Evolutionary conservation across 2,113 vertebrate genomes (phyloP).

Genomic region (Delphinapterus leucas): DNA sequence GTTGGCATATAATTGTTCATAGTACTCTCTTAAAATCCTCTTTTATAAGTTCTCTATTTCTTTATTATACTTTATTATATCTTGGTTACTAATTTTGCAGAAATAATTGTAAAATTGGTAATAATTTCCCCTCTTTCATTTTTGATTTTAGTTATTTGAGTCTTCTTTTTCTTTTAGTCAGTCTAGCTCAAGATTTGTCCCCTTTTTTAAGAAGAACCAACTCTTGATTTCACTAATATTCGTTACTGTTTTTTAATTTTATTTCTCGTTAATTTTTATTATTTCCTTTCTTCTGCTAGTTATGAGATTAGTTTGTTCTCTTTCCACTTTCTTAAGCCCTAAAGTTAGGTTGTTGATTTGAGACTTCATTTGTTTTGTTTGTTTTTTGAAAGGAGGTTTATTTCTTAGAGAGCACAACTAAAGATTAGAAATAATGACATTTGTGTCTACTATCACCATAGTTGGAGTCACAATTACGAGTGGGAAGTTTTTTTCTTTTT

Average conservation of each 20-base stretch:
- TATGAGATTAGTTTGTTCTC: neutral
- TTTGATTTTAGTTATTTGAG: neutral
- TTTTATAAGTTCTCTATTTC: neutral
- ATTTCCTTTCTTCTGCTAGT: neutral
- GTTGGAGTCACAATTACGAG: neutral
- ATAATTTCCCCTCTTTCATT: neutral
- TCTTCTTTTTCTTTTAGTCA: neutral
- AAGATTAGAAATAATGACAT: slow-evolving; percentile 24
- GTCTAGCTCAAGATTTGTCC: neutral
- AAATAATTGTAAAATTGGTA: neutral
- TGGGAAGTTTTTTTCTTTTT: neutral
- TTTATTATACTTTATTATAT: neutral
- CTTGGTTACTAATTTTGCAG: neutral
- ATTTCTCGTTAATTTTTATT: neutral
- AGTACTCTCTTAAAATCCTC: neutral
- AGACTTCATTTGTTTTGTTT: neutral
- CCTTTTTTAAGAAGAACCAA: neutral
- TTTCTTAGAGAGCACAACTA: neutral
- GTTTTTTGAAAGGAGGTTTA: neutral
- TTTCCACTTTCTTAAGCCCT: neutral
- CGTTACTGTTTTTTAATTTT: neutral
- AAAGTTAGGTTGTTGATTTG: neutral
- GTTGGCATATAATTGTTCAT: neutral
- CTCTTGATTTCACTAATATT: neutral
- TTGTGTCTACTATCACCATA: neutral